These are phyloP conservation scores for Morpho achilles DNA, from an alignment of 2,888 invertebrate genomes.

Conservation along the genomic window DNA sequence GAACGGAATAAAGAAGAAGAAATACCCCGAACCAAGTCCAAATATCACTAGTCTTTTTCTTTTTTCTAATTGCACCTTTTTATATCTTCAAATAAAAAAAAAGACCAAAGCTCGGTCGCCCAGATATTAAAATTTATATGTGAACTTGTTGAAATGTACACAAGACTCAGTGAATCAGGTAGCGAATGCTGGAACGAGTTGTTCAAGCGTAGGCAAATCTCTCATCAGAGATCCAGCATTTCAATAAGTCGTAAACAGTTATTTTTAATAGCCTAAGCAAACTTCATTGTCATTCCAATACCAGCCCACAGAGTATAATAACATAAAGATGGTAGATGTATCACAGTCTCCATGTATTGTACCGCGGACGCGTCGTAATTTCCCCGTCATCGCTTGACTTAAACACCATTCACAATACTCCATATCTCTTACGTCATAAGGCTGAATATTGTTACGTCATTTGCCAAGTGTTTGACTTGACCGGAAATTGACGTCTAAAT, in stretches of 20 bases:
- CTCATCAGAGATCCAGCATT: slow-evolving; percentile 17
- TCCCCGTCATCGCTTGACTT: slow-evolving; percentile 14
- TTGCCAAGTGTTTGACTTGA: neutral
- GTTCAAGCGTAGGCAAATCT: slow-evolving; percentile 7
- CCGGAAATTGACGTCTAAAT: neutral
- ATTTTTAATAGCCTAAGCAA: slow-evolving; percentile 25
- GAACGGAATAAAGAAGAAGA: no score
- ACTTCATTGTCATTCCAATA: slow-evolving; percentile 28
- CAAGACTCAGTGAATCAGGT: no score
- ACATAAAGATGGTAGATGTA: slow-evolving; percentile 56
- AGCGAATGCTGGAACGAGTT: no score
- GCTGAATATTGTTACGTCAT: slow-evolving; percentile 7
- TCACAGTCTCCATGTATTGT: slow-evolving; percentile 30
- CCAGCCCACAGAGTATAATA: slow-evolving; percentile 43
- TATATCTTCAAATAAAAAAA: no score
- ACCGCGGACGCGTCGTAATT: slow-evolving; percentile 26
- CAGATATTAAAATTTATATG: no score
- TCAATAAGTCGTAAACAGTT: slow-evolving; percentile 21
- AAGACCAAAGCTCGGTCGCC: no score
- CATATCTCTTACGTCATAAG: slow-evolving; percentile 11
- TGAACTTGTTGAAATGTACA: no score
- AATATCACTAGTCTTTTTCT: no score
- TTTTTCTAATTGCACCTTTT: no score
- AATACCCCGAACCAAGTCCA: no score
- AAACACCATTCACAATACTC: slow-evolving; percentile 5